Evolutionary conservation across 2,888 invertebrate genomes (phyloP).

Genomic region (Apantesis nais): DNA sequence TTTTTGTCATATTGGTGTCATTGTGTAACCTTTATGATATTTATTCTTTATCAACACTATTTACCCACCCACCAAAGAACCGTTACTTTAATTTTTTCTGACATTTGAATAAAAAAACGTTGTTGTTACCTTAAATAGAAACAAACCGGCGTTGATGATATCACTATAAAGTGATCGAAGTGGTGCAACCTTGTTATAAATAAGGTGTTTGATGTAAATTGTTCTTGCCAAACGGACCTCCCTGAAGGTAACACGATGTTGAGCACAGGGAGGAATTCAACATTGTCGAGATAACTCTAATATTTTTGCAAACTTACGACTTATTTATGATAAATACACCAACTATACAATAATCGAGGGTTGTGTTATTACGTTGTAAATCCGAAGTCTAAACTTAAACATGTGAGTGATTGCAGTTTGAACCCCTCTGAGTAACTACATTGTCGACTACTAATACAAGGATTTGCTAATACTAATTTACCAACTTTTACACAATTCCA

Average conservation of each 20-base stretch:
- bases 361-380: too few relatives aligned
- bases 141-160: conserved; percentile 1
- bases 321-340: too few relatives aligned
- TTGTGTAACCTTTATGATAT: background rate
- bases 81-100: conserved; percentile 1
- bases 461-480: too few relatives aligned
- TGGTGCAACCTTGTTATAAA: conserved; percentile 37
- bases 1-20: too few relatives aligned
- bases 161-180: conserved; percentile 14
- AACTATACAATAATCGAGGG: too few relatives aligned
- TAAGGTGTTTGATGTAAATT: conserved; percentile 38
- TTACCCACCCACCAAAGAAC: background rate
- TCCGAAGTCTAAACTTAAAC: too few relatives aligned
- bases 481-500: too few relatives aligned
- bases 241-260: conserved; percentile 61
- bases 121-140: conserved; percentile 1
- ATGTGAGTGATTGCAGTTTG: too few relatives aligned
- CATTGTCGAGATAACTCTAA: background rate
- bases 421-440: too few relatives aligned
- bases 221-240: conserved; percentile 31
- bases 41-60: background rate
- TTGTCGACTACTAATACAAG: too few relatives aligned
- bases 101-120: conserved; percentile 11
- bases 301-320: too few relatives aligned
- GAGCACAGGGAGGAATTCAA: conserved; percentile 47